Evolutionary conservation across 1,140 invertebrate genomes (phyloP).

Genomic region (Pomacea maculata): DNA sequence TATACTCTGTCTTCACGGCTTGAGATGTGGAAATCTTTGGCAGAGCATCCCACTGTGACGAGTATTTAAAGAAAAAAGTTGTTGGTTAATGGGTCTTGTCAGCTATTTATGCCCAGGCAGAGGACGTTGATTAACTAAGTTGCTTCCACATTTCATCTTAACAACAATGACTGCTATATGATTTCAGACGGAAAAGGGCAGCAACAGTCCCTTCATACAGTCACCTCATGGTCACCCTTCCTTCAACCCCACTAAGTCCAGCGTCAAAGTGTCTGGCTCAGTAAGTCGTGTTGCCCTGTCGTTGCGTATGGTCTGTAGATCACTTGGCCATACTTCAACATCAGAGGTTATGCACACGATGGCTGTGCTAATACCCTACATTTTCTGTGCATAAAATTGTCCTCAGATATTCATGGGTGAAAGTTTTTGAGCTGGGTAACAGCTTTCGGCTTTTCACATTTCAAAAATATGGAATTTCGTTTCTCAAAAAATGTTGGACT

Average conservation of each 20-base stretch:
- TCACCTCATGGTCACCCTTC: conserved; percentile 90
- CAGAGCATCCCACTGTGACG: no score
- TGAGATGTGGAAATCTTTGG: no score
- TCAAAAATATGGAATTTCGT: no score
- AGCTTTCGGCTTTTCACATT: neutral
- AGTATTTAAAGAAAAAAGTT: neutral
- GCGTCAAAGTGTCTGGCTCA: conserved; percentile 78
- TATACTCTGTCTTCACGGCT: no score
- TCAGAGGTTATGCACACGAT: conserved; percentile 14
- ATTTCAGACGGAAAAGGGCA: conserved; percentile 28
- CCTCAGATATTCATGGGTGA: conserved; percentile 25
- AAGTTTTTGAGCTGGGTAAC: conserved; percentile 9
- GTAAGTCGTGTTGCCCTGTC: conserved; percentile 31
- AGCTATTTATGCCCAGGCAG: neutral
- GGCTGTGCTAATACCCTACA: neutral
- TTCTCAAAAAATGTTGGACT: no score
- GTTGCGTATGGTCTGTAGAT: conserved; percentile 20
- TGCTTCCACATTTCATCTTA: neutral
- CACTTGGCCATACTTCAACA: conserved; percentile 10
- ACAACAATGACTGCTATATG: neutral
- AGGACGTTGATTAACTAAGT: neutral
- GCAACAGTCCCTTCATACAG: conserved; percentile 78
- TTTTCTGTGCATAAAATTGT: neutral
- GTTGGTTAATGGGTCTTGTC: neutral
- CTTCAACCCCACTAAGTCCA: conserved; percentile 93